phyloP scores from a whole-genome alignment of 1,140 invertebrate genomes.

The Drosophila aff. region DNA sequence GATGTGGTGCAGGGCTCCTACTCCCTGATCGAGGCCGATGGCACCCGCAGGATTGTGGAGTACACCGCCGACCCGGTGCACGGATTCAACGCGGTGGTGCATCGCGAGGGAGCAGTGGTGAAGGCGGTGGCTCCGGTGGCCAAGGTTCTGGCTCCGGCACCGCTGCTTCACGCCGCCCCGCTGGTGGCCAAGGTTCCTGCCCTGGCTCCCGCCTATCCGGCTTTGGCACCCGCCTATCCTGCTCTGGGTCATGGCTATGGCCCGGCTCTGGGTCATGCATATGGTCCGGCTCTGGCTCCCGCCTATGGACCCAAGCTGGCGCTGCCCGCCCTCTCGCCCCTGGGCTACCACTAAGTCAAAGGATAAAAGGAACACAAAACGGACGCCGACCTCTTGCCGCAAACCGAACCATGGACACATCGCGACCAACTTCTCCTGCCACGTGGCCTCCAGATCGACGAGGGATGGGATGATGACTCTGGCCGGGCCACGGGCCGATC shows the following conservation, averaged over 20 bases:
- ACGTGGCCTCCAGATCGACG: constrained; percentile 10
- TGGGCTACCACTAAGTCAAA: constrained; percentile 75
- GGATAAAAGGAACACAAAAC: background rate
- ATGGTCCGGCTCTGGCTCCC: constrained; percentile 30
- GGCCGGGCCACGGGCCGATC: constrained; percentile 29
- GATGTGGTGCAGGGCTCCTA: constrained; percentile 87
- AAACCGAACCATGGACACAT: constrained; percentile 51
- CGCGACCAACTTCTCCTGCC: constrained; percentile 64
- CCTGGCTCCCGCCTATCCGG: constrained; percentile 32
- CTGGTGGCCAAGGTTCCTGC: constrained; percentile 61
- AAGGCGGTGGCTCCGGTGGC: constrained; percentile 82
- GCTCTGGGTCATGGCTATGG: constrained; percentile 32
- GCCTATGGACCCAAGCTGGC: constrained; percentile 44
- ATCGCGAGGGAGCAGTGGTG: constrained; percentile 85
- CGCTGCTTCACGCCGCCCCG: constrained; percentile 68
- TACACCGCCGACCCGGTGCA: constrained; percentile 86
- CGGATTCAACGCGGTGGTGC: constrained; percentile 86
- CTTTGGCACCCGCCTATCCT: constrained; percentile 33
- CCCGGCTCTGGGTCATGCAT: constrained; percentile 27
- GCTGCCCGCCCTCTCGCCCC: constrained; percentile 46
- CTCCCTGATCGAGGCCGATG: constrained; percentile 87
- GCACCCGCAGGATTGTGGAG: constrained; percentile 86
- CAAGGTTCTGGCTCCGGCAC: constrained; percentile 78
- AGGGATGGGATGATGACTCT: background rate
- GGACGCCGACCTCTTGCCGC: constrained; percentile 57